A percentile compares a stretch with the other conserved stretches of the same genome.
Conservation (phyloP, 92 coral and sea anemone species). For the Epizoanthus stellaris region DNA sequence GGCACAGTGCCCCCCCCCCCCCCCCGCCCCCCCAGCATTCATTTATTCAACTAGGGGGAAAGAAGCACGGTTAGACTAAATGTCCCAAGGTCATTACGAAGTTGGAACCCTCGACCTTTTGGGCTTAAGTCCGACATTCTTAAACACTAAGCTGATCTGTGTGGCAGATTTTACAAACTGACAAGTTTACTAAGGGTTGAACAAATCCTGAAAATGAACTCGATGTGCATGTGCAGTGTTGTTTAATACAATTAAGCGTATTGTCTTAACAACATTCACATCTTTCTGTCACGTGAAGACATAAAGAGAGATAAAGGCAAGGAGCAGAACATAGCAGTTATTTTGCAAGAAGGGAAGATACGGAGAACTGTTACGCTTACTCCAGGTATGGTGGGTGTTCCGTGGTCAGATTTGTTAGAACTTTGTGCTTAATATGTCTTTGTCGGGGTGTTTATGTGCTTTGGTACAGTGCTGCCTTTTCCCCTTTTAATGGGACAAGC, state of each 20-base stretch:
- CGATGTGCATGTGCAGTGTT: background rate
- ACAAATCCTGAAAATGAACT: too few species aligned
- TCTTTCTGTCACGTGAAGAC: slow-evolving; percentile 10
- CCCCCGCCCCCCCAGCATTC: too few species aligned
- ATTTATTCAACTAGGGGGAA: too few species aligned
- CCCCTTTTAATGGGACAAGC: too few species aligned
- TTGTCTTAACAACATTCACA: slow-evolving; percentile 21
- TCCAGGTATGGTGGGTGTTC: background rate
- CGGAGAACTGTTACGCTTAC: slow-evolving; percentile 18
- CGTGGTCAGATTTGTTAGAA: background rate
- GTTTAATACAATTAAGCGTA: background rate
- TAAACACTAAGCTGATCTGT: too few species aligned
- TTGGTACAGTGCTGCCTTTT: background rate
- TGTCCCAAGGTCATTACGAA: too few species aligned
- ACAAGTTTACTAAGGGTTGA: too few species aligned
- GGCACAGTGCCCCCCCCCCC: background rate
- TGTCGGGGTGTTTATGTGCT: background rate
- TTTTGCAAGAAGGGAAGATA: slow-evolving; percentile 39
- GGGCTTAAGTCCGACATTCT: too few species aligned
- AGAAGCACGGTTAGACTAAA: too few species aligned
- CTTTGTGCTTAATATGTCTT: background rate
- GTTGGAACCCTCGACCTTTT: too few species aligned
- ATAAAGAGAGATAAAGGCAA: background rate
- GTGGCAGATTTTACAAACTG: too few species aligned
- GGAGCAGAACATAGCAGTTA: slow-evolving; percentile 8